phyloP scores from a whole-genome alignment of 2,113 vertebrate genomes.

The Corvus cornix region DNA sequence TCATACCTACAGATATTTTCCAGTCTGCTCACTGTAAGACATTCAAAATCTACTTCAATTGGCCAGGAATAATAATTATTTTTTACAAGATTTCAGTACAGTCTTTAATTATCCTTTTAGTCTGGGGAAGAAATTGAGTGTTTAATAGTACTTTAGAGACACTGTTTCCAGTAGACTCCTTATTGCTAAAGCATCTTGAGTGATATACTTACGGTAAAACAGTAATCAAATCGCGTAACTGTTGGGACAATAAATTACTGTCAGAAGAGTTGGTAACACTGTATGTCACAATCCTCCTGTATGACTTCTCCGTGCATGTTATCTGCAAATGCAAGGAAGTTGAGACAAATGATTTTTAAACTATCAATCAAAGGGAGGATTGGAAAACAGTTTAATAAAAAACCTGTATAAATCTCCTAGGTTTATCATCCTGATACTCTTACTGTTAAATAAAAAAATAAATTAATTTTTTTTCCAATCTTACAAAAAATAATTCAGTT shows the following conservation, averaged over 20 bases:
- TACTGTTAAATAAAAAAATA: background rate
- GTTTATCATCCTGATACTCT: background rate
- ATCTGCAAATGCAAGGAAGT: background rate
- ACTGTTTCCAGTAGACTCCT: background rate
- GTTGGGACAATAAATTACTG: background rate
- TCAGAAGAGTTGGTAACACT: background rate
- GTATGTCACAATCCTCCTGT: background rate
- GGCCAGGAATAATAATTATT: background rate
- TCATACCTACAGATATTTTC: background rate
- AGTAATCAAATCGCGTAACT: background rate
- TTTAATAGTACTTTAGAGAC: background rate
- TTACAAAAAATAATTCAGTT: background rate
- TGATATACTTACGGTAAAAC: background rate
- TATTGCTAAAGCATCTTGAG: background rate
- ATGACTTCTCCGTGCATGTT: background rate
- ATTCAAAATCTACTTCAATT: background rate
- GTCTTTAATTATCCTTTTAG: background rate
- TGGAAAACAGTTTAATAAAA: background rate
- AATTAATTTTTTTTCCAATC: background rate
- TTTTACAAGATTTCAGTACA: background rate
- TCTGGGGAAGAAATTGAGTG: background rate
- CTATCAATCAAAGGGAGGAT: background rate
- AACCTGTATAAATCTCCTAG: background rate
- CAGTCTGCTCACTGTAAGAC: background rate
- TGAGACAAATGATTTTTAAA: background rate